These are phyloP conservation scores for Engystomops pustulosus DNA, from an alignment of 2,113 vertebrate species.

Conservation along the genomic window DNA sequence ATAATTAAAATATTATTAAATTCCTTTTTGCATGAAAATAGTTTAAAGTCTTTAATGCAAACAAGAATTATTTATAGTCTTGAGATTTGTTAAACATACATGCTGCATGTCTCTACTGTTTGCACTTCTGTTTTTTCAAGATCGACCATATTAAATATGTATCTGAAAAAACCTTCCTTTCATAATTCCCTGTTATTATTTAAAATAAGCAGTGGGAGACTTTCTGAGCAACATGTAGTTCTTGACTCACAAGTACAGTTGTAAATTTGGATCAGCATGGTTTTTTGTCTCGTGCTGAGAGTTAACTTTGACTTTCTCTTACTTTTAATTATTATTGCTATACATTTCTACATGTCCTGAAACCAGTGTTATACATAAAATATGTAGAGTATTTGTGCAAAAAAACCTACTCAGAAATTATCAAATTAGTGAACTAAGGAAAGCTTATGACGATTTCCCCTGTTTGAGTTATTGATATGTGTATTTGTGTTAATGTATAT, in stretches of 20 bases:
- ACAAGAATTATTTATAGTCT: not conserved
- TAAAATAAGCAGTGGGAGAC: constrained; percentile 38
- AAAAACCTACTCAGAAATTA: not conserved
- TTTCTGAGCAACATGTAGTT: constrained; percentile 27
- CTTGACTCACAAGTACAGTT: constrained; percentile 25
- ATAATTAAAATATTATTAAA: not conserved
- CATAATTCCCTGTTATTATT: constrained; percentile 29
- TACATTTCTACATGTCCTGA: not conserved
- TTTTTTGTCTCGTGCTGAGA: constrained; percentile 13
- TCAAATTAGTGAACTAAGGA: not conserved
- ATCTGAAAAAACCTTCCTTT: constrained; percentile 8
- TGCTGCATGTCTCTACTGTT: not conserved
- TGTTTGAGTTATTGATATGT: not conserved
- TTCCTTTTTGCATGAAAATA: not conserved
- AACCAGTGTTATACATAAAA: not conserved
- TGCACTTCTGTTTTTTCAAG: constrained; percentile 6
- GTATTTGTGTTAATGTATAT: too few species aligned
- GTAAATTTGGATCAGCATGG: constrained; percentile 32
- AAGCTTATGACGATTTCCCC: not conserved
- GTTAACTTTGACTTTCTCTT: constrained; percentile 44
- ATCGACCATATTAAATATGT: constrained; percentile 37
- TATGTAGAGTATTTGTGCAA: constrained; percentile 22
- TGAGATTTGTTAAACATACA: constrained; percentile 27
- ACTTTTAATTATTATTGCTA: constrained; percentile 38
- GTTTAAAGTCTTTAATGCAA: not conserved